phyloP scores from a whole-genome alignment of 2,888 invertebrate genomes.

The Heliconius sara region DNA sequence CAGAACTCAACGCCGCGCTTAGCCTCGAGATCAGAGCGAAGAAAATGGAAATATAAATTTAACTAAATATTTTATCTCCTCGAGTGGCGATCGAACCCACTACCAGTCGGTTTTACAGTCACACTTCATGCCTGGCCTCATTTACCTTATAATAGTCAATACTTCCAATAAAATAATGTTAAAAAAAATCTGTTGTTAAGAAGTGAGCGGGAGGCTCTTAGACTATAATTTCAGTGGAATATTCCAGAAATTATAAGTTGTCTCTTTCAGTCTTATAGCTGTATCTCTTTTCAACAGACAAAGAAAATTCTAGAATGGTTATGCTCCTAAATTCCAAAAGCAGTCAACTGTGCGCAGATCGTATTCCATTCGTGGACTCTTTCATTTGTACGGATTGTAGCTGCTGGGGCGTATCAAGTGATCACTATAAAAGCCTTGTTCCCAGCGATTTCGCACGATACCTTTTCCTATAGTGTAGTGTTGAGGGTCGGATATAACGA shows the following conservation, averaged over 20 bases:
- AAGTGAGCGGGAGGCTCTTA: constrained; percentile 29
- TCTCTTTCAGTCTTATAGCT: constrained; percentile 44
- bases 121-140: too few species aligned
- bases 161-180: not conserved
- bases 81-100: too few species aligned
- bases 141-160: not conserved
- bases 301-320: constrained; percentile 62
- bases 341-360: not conserved
- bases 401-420: constrained; percentile 48
- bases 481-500: constrained; percentile 55
- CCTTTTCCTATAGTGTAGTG: constrained; percentile 60
- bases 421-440: constrained; percentile 58
- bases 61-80: too few species aligned
- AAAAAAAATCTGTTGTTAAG: not conserved
- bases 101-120: too few species aligned
- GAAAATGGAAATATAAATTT: too few species aligned
- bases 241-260: constrained; percentile 49
- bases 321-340: constrained; percentile 48
- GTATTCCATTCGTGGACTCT: constrained; percentile 9
- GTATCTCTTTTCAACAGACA: constrained; percentile 52
- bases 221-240: constrained; percentile 52
- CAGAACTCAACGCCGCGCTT: too few species aligned
- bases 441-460: constrained; percentile 54
- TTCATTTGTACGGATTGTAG: constrained; percentile 44
- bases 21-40: too few species aligned